Conservation (phyloP, 1,140 invertebrate species). For the Rhopalosiphum padi region DNA sequence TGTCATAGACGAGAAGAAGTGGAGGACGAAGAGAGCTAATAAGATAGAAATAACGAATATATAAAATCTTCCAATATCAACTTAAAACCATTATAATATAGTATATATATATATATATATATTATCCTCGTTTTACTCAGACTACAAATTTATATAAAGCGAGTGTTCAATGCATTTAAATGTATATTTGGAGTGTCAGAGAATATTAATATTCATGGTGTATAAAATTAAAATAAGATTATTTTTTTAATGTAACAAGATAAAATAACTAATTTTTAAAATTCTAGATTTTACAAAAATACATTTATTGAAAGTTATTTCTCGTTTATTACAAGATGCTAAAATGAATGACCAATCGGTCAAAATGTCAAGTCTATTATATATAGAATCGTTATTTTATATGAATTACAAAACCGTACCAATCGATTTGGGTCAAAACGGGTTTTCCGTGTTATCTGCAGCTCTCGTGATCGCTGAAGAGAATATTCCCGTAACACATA, state of each 20-base stretch:
- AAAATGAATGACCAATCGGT: not conserved
- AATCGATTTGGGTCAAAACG: constrained; percentile 9
- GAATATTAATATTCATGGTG: not conserved
- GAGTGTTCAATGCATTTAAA: not conserved
- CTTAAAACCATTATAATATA: not conserved
- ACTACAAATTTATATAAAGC: not conserved
- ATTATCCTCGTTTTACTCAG: not conserved
- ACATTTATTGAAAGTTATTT: constrained; percentile 4
- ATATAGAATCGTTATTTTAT: not conserved
- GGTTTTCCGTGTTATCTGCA: not conserved
- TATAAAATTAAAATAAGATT: constrained; percentile 5
- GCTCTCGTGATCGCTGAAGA: not conserved
- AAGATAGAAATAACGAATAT: not conserved
- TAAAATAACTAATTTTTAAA: not conserved
- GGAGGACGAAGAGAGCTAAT: not conserved
- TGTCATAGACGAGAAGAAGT: not conserved
- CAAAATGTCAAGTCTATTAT: not conserved
- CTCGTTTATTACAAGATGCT: not conserved
- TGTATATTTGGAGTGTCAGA: not conserved
- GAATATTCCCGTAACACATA: not conserved
- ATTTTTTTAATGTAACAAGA: constrained; percentile 4
- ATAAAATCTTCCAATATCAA: not conserved
- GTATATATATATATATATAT: not conserved
- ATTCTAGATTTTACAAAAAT: not conserved
- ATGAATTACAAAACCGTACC: not conserved